A percentile compares a stretch with the other conserved stretches of the same genome.
These are phyloP conservation scores for Pherbina coryleti DNA, from an alignment of 2,888 invertebrate genomes.

Conservation along the genomic window DNA sequence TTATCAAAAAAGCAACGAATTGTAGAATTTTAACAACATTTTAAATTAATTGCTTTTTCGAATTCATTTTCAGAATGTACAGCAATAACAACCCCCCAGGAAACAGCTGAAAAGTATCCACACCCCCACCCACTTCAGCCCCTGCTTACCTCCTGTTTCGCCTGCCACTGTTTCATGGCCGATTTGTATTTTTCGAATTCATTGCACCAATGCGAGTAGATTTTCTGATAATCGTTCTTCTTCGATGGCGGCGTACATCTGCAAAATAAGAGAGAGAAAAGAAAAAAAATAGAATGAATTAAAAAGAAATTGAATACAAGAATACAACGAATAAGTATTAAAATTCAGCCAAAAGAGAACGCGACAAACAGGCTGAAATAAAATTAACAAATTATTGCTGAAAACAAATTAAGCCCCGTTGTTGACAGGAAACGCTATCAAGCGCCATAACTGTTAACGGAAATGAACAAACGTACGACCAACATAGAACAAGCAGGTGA, in stretches of 20 bases:
- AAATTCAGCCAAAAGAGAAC: slow-evolving; percentile 1
- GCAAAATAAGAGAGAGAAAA: slow-evolving; percentile 33
- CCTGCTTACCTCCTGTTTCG: slow-evolving; percentile 86
- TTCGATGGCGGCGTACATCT: slow-evolving; percentile 90
- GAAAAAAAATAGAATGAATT: slow-evolving; percentile 25
- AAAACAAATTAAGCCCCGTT: slow-evolving; percentile 41
- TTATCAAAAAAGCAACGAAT: slow-evolving; percentile 12
- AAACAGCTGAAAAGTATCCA: neutral
- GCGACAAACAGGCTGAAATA: slow-evolving; percentile 26
- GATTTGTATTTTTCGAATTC: slow-evolving; percentile 97
- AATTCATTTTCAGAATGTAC: neutral
- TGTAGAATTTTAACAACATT: slow-evolving; percentile 23
- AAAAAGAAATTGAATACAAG: slow-evolving; percentile 32
- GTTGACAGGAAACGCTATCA: slow-evolving; percentile 17
- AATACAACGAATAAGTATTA: slow-evolving; percentile 12
- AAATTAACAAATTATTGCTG: slow-evolving; percentile 45
- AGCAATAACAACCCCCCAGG: too few species aligned
- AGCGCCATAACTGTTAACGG: slow-evolving; percentile 19
- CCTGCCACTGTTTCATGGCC: slow-evolving; percentile 95
- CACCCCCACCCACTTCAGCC: neutral
- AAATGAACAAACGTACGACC: slow-evolving; percentile 10
- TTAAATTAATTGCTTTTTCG: slow-evolving; percentile 41
- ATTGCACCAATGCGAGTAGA: slow-evolving; percentile 98
- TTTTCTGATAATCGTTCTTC: slow-evolving; percentile 92
- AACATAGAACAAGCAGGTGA: neutral